Evolutionary conservation across 2,797 vertebrate species (phyloP).

Genomic region (Pipistrellus pipistrellus): DNA sequence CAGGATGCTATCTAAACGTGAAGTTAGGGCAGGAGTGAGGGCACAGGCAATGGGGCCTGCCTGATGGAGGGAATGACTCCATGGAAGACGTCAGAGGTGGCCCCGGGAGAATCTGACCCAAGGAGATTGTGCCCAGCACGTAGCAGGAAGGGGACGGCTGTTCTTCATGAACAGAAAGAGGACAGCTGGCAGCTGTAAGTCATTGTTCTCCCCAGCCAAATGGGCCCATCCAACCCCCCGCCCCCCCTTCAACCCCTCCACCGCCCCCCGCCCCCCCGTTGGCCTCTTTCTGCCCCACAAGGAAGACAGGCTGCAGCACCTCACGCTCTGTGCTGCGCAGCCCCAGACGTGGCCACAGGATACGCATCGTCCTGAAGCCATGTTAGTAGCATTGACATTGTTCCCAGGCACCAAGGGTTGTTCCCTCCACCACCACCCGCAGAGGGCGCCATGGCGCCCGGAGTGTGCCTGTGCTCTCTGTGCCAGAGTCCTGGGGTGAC

Average conservation of each 20-base stretch:
- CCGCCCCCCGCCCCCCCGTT: background rate
- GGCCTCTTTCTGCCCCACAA: background rate
- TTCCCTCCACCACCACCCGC: background rate
- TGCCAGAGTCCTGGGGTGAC: background rate
- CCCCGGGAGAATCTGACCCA: background rate
- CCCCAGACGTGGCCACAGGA: background rate
- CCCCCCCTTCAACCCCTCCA: background rate
- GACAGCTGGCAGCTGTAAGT: background rate
- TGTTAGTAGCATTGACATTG: background rate
- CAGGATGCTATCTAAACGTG: background rate
- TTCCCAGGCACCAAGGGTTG: background rate
- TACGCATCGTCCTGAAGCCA: background rate
- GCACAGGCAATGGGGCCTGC: background rate
- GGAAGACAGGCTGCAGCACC: background rate
- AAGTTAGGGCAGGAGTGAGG: background rate
- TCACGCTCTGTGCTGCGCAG: background rate
- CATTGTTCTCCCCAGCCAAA: background rate
- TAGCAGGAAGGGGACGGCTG: background rate
- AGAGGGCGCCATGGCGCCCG: background rate
- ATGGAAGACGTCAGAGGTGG: background rate
- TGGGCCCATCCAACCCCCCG: background rate
- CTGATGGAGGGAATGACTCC: background rate
- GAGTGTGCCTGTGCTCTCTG: slow-evolving; percentile 12
- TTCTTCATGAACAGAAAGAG: background rate
- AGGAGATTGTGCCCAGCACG: background rate